Conservation (phyloP, 2,113 vertebrate species). For the Dipodomys ordii region DNA sequence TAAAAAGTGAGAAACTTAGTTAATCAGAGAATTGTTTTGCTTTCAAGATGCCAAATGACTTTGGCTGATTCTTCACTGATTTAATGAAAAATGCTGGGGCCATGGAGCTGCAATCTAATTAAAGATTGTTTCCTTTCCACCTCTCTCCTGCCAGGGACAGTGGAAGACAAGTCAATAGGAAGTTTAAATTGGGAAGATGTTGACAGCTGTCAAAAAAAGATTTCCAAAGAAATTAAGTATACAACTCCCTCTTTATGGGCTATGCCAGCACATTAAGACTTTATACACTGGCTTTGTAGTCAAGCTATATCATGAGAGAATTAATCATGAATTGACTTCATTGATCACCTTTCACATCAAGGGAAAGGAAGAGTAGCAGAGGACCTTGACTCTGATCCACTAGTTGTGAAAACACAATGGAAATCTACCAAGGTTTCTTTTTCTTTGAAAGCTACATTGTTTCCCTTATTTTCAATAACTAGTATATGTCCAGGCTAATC, state of each 20-base stretch:
- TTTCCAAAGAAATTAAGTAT: conserved; percentile 3
- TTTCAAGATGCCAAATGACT: conserved; percentile 34
- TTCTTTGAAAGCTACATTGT: too few species aligned
- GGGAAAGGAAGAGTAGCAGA: neutral
- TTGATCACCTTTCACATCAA: conserved; percentile 24
- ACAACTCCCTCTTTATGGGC: neutral
- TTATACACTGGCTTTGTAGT: neutral
- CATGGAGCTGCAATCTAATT: neutral
- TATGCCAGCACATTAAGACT: neutral
- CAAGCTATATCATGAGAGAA: neutral
- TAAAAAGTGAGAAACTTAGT: conserved; percentile 37
- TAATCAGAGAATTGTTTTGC: conserved; percentile 21
- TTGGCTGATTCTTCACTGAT: conserved; percentile 16
- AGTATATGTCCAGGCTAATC: too few species aligned
- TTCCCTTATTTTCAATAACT: too few species aligned
- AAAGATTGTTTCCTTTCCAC: conserved; percentile 8
- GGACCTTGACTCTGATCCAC: neutral
- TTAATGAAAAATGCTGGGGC: conserved; percentile 31
- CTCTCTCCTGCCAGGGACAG: neutral
- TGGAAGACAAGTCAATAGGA: neutral
- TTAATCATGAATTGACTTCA: neutral
- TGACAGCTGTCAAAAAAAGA: conserved; percentile 36
- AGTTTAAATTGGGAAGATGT: conserved; percentile 30
- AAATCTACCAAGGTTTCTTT: conserved; percentile 23
- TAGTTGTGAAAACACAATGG: conserved; percentile 4